phyloP scores from a whole-genome alignment of 2,888 invertebrate species.

The Gibbula magus region DNA sequence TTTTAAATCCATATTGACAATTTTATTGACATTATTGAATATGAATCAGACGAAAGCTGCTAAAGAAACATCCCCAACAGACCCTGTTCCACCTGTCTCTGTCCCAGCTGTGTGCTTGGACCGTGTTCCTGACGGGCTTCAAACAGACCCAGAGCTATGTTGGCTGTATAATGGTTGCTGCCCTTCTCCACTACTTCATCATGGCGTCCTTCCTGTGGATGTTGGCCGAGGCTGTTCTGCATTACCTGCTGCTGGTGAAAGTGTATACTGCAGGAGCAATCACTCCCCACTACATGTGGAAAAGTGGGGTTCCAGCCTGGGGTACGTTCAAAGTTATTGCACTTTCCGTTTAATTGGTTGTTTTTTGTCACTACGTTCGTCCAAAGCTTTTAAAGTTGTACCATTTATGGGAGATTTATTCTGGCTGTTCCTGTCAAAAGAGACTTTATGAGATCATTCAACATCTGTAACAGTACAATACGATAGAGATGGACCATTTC shows the following conservation, averaged over 20 bases:
- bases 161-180: constrained; percentile 80
- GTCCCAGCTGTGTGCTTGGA: constrained; percentile 79
- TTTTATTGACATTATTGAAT: too few relatives aligned
- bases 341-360: too few relatives aligned
- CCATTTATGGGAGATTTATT: too few relatives aligned
- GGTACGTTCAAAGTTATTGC: too few relatives aligned
- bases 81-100: constrained; percentile 81
- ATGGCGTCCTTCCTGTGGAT: constrained; percentile 79
- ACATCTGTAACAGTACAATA: too few relatives aligned
- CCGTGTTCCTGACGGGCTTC: constrained; percentile 74
- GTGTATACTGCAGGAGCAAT: constrained; percentile 74
- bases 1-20: too few relatives aligned
- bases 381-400: too few relatives aligned
- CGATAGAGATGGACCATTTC: too few relatives aligned
- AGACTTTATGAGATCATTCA: too few relatives aligned
- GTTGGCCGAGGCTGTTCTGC: constrained; percentile 82
- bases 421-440: too few relatives aligned
- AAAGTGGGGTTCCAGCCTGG: constrained; percentile 81
- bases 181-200: constrained; percentile 82
- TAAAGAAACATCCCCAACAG: constrained; percentile 81
- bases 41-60: constrained; percentile 77
- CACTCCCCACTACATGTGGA: constrained; percentile 79
- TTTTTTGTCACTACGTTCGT: too few relatives aligned
- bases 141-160: constrained; percentile 68
- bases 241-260: constrained; percentile 82